Base-by-base conservation (phyloP, 2,888 invertebrate genomes). In the Athetis lepigone region DNA sequence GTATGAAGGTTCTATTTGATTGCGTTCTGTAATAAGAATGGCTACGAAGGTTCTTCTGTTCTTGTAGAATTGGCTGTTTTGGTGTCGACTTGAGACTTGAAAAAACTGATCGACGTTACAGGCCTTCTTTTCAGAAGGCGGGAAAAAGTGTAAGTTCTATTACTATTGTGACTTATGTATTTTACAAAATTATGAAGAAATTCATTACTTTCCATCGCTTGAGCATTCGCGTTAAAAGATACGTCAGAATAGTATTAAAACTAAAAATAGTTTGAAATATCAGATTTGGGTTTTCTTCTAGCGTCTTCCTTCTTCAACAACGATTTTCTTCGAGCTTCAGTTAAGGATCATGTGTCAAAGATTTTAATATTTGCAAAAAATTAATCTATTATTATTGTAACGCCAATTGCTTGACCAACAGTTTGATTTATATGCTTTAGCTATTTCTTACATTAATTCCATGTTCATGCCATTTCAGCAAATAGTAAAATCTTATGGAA, bases 351-450 rank as follows among this genome's bases (percentile, higher is more conserved):
- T 11, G 25, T 11, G 25, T 11, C 2, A 23, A 21, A 37, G 13
- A 64, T 43, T 21, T 39, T 6, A 61, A 59, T 52, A 4, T 56
- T 58, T 66, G 60, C 42, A 54, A 33, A 55, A 43, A 45, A 8
- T 1, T 7, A 0, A 0, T 0, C 2, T 16, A 8, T 18, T 1
- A 8, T 27, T 18, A 36, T 27, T 11, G 18, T 50, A 75, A 76
- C 72, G 66, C 68, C 68, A 76, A 79, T 61, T 76, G 77, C 68
- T 60, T 42, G 19, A 63, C 19, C 19, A 33, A n/a, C 16, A 4
- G 3, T 43, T 43, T 9, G 0, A 21, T 2, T 36, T 4, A 2
- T 16, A 9, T 25, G 1, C 1, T 8, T 19, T 7, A 4, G 2
- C 13, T 3, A 27, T 42, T 39, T 29, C 9, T 18, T 2, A 11